A percentile compares a stretch with the other conserved stretches of the same genome.
These are phyloP conservation scores for Exephanes ischioxanthus DNA, from an alignment of 2,888 invertebrate species.

Conservation along the genomic window DNA sequence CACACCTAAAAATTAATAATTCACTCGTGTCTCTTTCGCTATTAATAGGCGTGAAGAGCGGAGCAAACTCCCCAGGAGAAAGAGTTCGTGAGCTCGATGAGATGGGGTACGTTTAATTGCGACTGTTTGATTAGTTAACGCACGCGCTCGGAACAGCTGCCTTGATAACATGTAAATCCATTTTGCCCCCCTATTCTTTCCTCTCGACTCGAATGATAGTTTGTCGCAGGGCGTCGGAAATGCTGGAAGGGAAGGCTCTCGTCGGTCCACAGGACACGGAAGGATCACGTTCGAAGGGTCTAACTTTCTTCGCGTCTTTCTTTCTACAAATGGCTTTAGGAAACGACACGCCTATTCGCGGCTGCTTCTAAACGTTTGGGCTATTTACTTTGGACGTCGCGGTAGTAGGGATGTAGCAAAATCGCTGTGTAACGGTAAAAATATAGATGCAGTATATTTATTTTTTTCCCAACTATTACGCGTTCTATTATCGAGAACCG, in stretches of 20 bases:
- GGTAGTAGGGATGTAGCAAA: not conserved
- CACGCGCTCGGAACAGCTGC: constrained; percentile 67
- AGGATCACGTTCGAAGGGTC: constrained; percentile 81
- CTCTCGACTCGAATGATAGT: constrained; percentile 20
- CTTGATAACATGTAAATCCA: constrained; percentile 50
- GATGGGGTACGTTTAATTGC: constrained; percentile 4
- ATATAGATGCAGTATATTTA: not conserved
- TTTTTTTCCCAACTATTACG: not conserved
- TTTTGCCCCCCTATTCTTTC: constrained; percentile 24
- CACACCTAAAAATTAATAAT: constrained; percentile 11
- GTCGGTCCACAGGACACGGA: constrained; percentile 69
- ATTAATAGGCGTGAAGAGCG: not conserved
- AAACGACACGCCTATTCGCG: constrained; percentile 82
- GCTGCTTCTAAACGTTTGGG: constrained; percentile 71
- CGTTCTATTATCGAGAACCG: not conserved
- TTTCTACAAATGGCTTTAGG: constrained; percentile 82
- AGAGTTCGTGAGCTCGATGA: not conserved
- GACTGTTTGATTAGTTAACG: constrained; percentile 51
- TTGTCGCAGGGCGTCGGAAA: constrained; percentile 19
- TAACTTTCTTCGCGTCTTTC: constrained; percentile 70
- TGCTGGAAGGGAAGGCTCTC: constrained; percentile 22
- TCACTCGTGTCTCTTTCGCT: not conserved
- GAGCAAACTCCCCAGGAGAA: not conserved
- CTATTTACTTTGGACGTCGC: constrained; percentile 54
- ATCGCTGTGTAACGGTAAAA: not conserved